Base-by-base conservation (phyloP, 2,797 vertebrate species). In the Cirrhinus mrigala region DNA sequence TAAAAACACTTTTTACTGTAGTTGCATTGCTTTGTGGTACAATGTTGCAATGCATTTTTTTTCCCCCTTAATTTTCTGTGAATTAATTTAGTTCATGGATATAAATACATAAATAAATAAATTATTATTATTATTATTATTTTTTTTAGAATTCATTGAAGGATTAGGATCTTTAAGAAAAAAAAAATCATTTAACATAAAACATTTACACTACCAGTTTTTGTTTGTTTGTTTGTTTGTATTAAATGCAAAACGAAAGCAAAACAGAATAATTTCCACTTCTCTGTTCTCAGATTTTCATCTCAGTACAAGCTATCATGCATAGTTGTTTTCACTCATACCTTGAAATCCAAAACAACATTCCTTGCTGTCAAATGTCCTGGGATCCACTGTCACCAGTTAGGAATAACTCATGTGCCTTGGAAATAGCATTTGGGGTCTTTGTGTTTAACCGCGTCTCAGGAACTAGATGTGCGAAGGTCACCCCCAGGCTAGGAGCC, bases 391-490 rank as follows among this genome's bases (percentile, higher is more conserved):
- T 81, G 33, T 70, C 66, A 70, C 29, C 56, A 56, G 14, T 52
- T 68, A 69, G 50, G 66, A 70, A 70, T 81, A 70, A 56, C 64
- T 40, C 40, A 54, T 44, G 50, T 18, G 22, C 79, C 2, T 56
- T 81, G 20, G 50, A 70, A 81, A 70, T 70, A 15, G 33, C n/a
- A 2, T n/a, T 54, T 40, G 11, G 64, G 58, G 20, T 68, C 62
- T 81, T 70, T 50, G 60, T 58, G 48, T 81, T 24, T 44, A 82
- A 71, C 79, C 6, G 14, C 70, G 33, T 16, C n/a, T 29, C n/a
- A n/a, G n/a, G n/a, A n/a, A 29, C 7, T 14, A 54, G 54, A 82
- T 74, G 81, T 50, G 54, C 62, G 54, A 60, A 84, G 77, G 77
- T 85, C 84, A 79, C 7, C 1, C 8, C 12, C 64, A 81, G 71